phyloP scores from a whole-genome alignment of 2,113 vertebrate species.

The Oophaga pumilio region DNA sequence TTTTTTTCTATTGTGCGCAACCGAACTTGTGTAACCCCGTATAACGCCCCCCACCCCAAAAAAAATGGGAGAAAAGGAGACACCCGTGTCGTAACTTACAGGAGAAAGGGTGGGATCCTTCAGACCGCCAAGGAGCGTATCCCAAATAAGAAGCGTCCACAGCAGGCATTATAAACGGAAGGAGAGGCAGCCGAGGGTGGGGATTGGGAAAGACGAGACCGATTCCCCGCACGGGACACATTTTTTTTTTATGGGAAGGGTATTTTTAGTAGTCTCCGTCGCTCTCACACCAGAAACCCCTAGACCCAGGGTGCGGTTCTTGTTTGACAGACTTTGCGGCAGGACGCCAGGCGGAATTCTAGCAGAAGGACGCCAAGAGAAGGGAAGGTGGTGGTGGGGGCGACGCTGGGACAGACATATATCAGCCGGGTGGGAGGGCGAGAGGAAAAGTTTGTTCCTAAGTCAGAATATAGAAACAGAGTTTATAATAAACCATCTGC shows the following conservation, averaged over 20 bases:
- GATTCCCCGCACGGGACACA: slow-evolving; percentile 7
- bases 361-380: slow-evolving; percentile 39
- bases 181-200: slow-evolving; percentile 6
- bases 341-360: slow-evolving; percentile 32
- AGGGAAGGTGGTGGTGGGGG: neutral
- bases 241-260: slow-evolving; percentile 26
- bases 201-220: slow-evolving; percentile 3
- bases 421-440: slow-evolving; percentile 44
- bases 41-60: neutral
- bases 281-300: slow-evolving; percentile 33
- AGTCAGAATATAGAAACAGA: slow-evolving; percentile 52
- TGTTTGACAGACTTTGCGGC: slow-evolving; percentile 45
- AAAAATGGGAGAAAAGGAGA: neutral
- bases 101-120: slow-evolving; percentile 28
- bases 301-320: slow-evolving; percentile 43
- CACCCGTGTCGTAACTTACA: slow-evolving; percentile 21
- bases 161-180: slow-evolving; percentile 25
- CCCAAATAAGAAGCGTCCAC: slow-evolving; percentile 29
- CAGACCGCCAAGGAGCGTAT: neutral
- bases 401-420: slow-evolving; percentile 35
- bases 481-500: slow-evolving; percentile 42
- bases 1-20: too few relatives aligned
- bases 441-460: slow-evolving; percentile 58
- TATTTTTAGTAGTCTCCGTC: slow-evolving; percentile 51
- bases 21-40: neutral